A percentile compares a stretch with the other conserved stretches of the same genome.
Evolutionary conservation across 2,113 vertebrate species (phyloP).

Genomic region (Pseudonaja textilis): DNA sequence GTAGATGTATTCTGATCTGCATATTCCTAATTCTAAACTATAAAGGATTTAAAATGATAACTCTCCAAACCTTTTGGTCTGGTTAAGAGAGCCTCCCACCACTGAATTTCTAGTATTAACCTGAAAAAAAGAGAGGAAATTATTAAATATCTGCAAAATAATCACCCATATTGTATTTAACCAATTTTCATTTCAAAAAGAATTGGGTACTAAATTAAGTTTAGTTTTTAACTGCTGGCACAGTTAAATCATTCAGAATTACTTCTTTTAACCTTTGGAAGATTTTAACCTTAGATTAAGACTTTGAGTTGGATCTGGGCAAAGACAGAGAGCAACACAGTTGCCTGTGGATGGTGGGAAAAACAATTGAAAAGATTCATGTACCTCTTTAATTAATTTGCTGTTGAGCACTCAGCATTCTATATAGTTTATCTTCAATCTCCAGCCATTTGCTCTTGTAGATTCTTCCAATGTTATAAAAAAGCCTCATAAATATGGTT

Average conservation of each 20-base stretch:
- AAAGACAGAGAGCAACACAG: not conserved
- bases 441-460: not conserved
- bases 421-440: not conserved
- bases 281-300: not conserved
- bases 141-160: not conserved
- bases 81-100: not conserved
- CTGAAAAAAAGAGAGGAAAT: not conserved
- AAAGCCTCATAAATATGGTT: slow-evolving; percentile 4
- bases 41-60: not conserved
- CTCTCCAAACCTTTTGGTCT: not conserved
- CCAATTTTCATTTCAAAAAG: not conserved
- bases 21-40: not conserved
- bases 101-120: not conserved
- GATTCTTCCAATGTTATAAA: not conserved
- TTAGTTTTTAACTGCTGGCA: not conserved
- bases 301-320: not conserved
- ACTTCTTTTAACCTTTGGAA: not conserved
- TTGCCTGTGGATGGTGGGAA: not conserved
- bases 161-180: not conserved
- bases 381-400: not conserved
- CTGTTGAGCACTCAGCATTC: not conserved
- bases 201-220: not conserved
- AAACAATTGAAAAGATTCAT: not conserved
- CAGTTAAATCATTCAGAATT: not conserved
- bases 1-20: not conserved